Conservation (phyloP, 2,797 vertebrate genomes). For the Iguana delicatissima region DNA sequence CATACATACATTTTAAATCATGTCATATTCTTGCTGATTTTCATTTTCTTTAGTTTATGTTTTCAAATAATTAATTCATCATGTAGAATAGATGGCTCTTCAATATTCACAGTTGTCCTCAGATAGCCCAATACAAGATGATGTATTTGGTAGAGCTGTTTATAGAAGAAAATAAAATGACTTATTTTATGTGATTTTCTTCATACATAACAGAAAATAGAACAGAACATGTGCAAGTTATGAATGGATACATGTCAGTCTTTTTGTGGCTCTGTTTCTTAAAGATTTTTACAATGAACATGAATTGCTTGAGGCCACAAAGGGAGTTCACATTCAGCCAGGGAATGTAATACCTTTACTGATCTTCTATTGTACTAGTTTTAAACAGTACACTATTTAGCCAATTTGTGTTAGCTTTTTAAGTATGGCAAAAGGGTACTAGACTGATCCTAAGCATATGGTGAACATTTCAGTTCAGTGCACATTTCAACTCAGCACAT, state of each 20-base stretch:
- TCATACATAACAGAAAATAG: background rate
- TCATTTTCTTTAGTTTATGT: conserved; percentile 16
- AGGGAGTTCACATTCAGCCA: conserved; percentile 2
- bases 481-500: background rate
- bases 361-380: background rate
- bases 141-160: background rate
- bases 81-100: background rate
- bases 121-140: background rate
- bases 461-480: background rate
- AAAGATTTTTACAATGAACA: conserved; percentile 10
- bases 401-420: background rate
- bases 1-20: conserved; percentile 8
- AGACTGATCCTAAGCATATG: background rate
- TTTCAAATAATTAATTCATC: conserved; percentile 26
- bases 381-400: background rate
- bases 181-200: background rate
- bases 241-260: background rate
- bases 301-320: conserved; percentile 13
- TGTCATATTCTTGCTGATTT: conserved; percentile 24
- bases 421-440: background rate
- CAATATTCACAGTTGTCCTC: background rate
- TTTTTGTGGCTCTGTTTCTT: background rate
- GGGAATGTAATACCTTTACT: background rate
- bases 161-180: background rate
- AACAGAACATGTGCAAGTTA: background rate